Conservation (phyloP, 2,113 vertebrate species). For the Entelurus aequoreus region DNA sequence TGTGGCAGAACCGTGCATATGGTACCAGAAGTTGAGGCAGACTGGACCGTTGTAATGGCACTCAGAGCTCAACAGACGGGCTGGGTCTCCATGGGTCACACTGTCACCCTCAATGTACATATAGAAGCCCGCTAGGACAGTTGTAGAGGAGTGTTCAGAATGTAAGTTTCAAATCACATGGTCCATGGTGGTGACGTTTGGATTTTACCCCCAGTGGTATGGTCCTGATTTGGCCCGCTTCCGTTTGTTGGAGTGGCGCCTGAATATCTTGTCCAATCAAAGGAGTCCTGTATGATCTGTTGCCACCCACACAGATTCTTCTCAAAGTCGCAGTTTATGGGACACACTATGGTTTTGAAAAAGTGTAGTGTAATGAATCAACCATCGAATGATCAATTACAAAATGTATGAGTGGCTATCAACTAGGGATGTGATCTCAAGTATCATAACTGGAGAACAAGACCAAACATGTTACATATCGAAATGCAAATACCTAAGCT, state of each 20-base stretch:
- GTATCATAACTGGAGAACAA: too few species aligned
- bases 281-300: slow-evolving; percentile 65
- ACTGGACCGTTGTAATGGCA: slow-evolving; percentile 59
- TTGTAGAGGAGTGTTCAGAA: not conserved
- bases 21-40: slow-evolving; percentile 81
- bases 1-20: slow-evolving; percentile 72
- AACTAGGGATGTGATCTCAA: too few species aligned
- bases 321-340: slow-evolving; percentile 71
- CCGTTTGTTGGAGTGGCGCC: slow-evolving; percentile 68
- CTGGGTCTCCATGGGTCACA: slow-evolving; percentile 51
- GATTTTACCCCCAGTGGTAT: slow-evolving; percentile 76
- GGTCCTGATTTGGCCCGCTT: slow-evolving; percentile 75
- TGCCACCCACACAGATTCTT: slow-evolving; percentile 68
- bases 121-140: slow-evolving; percentile 73
- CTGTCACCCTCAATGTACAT: slow-evolving; percentile 69
- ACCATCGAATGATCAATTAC: too few species aligned
- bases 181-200: not conserved
- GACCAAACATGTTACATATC: too few species aligned
- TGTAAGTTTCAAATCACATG: not conserved
- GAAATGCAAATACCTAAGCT: too few species aligned
- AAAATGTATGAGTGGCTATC: too few species aligned
- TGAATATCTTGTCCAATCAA: slow-evolving; percentile 76
- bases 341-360: slow-evolving; percentile 49
- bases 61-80: slow-evolving; percentile 62
- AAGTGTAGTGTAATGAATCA: not conserved